Percentiles rank a stretch among this genome's conserved stretches.
These are phyloP conservation scores for Synanthedon formicaeformis DNA, from an alignment of 2,888 invertebrate genomes.

Conservation along the genomic window DNA sequence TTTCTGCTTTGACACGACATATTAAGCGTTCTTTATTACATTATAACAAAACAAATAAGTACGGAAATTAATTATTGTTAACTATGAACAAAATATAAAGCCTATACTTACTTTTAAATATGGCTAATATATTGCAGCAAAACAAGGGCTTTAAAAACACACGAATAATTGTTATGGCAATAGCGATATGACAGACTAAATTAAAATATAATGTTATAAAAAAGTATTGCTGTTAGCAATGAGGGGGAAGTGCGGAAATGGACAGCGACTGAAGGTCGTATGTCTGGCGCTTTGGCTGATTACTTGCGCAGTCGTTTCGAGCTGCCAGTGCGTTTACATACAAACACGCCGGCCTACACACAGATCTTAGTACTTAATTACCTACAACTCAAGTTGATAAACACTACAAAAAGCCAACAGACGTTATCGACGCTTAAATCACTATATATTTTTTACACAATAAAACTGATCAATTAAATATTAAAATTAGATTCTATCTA, in stretches of 20 bases:
- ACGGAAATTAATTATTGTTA: too few species aligned
- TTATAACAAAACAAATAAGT: too few species aligned
- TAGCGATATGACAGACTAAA: background rate
- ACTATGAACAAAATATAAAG: too few species aligned
- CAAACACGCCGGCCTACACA: background rate
- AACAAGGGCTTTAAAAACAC: too few species aligned
- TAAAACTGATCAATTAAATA: slow-evolving; percentile 10
- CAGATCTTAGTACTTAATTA: background rate
- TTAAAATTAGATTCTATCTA: slow-evolving; percentile 3
- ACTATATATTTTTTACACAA: slow-evolving; percentile 20
- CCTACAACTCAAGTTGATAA: slow-evolving; percentile 10
- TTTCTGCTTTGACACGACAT: too few species aligned
- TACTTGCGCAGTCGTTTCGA: slow-evolving; percentile 13
- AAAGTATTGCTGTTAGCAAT: background rate
- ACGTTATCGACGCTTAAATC: background rate
- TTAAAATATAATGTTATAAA: background rate
- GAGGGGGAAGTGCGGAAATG: slow-evolving; percentile 25
- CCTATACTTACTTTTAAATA: too few species aligned
- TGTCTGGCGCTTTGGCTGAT: slow-evolving; percentile 7
- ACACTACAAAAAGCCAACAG: slow-evolving; percentile 24
- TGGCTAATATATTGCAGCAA: too few species aligned
- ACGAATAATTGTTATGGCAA: slow-evolving; percentile 2
- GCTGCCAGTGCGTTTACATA: too few species aligned
- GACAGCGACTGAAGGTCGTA: slow-evolving; percentile 22
- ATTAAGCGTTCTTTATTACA: too few species aligned